These are phyloP conservation scores for Stictocephala bisonia DNA, from an alignment of 2,888 invertebrate species.

Conservation along the genomic window DNA sequence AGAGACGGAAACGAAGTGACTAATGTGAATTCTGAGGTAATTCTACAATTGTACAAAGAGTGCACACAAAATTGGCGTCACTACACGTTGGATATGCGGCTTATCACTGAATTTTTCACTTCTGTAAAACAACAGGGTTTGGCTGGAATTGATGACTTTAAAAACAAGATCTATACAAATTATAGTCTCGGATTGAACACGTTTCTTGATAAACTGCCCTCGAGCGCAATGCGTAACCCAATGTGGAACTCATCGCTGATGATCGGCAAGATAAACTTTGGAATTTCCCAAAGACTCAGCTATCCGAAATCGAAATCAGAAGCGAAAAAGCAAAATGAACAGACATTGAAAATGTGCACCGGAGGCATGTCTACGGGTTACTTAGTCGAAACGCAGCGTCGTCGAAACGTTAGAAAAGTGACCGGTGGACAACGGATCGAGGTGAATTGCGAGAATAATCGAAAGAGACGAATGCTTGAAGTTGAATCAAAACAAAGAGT, in stretches of 20 bases:
- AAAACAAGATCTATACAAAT: slow-evolving; percentile 11
- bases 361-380: not conserved
- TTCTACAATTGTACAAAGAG: not conserved
- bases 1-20: not conserved
- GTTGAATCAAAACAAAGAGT: no score
- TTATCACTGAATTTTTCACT: not conserved
- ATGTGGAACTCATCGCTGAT: not conserved
- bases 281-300: not conserved
- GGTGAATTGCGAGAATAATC: no score
- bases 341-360: not conserved
- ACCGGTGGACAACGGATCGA: not conserved
- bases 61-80: not conserved
- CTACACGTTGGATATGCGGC: not conserved
- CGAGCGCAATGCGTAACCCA: not conserved
- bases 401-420: not conserved
- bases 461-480: no score
- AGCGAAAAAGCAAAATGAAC: slow-evolving; percentile 16
- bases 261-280: not conserved
- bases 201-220: not conserved
- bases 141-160: not conserved
- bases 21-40: not conserved
- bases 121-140: not conserved
- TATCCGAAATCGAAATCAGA: not conserved
- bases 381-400: not conserved
- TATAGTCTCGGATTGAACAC: slow-evolving; percentile 2